Conservation (phyloP, 2,888 invertebrate genomes). For the Sisyra nigra region DNA sequence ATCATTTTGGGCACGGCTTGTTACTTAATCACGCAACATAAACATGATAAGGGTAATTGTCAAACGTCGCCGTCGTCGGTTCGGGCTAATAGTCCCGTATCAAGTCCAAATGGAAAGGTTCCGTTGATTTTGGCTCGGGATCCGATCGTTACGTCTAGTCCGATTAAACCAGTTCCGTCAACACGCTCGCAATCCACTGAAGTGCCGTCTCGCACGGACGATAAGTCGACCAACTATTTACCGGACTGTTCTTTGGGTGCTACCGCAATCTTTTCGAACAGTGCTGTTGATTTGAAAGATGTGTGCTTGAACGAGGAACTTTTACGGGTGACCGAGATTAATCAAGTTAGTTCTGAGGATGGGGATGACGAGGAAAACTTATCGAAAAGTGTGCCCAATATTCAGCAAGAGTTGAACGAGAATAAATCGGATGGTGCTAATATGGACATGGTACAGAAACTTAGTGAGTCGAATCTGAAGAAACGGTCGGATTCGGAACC, state of each 20-base stretch:
- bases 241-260: constrained; percentile 45
- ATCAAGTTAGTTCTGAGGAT: constrained; percentile 18
- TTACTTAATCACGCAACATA: constrained; percentile 63
- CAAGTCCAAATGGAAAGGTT: constrained; percentile 17
- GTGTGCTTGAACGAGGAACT: constrained; percentile 66
- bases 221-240: constrained; percentile 20
- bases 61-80: constrained; percentile 26
- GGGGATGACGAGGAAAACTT: constrained; percentile 28
- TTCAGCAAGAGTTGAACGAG: constrained; percentile 27
- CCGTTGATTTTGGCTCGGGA: constrained; percentile 13
- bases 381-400: constrained; percentile 44
- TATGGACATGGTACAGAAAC: constrained; percentile 12
- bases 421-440: constrained; percentile 20
- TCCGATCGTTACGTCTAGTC: constrained; percentile 24
- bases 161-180: constrained; percentile 17
- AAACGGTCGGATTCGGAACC: constrained; percentile 49
- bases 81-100: constrained; percentile 17
- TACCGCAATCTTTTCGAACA: constrained; percentile 71
- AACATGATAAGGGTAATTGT: constrained; percentile 27
- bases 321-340: constrained; percentile 30
- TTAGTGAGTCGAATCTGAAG: constrained; percentile 29
- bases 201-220: constrained; percentile 8
- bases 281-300: constrained; percentile 68
- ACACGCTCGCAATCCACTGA: constrained; percentile 12
- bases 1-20: constrained; percentile 84